Evolutionary conservation across 2,113 vertebrate genomes (phyloP).

Genomic region (Ranitomeya variabilis): DNA sequence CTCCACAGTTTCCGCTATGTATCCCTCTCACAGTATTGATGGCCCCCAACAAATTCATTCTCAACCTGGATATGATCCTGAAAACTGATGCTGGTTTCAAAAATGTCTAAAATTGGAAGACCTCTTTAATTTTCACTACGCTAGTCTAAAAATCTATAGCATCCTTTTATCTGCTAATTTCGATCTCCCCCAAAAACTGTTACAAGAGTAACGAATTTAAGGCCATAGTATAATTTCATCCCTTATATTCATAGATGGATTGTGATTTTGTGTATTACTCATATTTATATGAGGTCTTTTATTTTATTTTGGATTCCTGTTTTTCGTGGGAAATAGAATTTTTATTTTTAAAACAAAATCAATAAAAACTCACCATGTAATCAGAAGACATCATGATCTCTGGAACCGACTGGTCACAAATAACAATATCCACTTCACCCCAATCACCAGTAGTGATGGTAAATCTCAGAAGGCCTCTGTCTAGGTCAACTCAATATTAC

Average conservation of each 20-base stretch:
- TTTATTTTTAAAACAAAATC: not conserved
- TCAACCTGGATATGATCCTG: no score
- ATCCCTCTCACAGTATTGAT: no score
- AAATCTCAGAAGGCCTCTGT: constrained; percentile 3
- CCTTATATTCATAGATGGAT: not conserved
- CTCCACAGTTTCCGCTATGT: no score
- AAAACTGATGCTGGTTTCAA: no score
- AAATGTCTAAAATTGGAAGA: no score
- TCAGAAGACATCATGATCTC: constrained; percentile 28
- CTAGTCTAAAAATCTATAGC: no score
- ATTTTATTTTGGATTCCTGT: not conserved
- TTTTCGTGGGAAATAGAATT: not conserved
- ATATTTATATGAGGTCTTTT: not conserved
- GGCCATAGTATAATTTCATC: not conserved
- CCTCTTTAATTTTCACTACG: no score
- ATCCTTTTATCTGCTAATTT: no score
- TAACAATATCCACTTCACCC: constrained; percentile 24
- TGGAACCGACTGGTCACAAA: not conserved
- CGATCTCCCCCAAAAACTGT: no score
- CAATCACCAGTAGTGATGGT: constrained; percentile 4
- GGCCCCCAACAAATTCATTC: no score
- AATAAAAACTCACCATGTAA: not conserved
- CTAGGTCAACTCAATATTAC: constrained; percentile 7
- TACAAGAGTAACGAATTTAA: no score
- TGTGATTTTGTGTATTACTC: not conserved